Evolutionary conservation across 2,113 vertebrate genomes (phyloP).

Genomic region (Canis aureus): DNA sequence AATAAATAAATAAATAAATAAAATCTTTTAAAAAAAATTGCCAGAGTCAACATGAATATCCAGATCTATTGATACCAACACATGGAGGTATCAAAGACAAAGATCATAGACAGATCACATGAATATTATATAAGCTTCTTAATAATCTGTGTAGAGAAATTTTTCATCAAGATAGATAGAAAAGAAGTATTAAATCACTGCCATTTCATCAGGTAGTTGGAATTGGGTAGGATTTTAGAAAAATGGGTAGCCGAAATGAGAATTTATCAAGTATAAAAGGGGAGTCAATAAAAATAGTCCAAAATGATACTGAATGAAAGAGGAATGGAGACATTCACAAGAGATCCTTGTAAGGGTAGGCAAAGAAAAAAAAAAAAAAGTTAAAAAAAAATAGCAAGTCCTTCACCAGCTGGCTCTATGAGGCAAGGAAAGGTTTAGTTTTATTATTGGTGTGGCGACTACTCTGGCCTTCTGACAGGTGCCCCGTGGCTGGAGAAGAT

Average conservation of each 20-base stretch:
- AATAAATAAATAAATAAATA: no score
- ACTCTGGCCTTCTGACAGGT: not conserved
- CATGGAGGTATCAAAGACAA: conserved; percentile 16
- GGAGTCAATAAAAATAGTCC: not conserved
- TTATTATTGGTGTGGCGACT: not conserved
- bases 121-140: not conserved
- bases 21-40: no score
- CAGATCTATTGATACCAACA: conserved; percentile 5
- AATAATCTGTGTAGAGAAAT: not conserved
- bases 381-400: not conserved
- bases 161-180: not conserved
- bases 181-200: not conserved
- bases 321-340: not conserved
- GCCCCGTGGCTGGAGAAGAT: not conserved
- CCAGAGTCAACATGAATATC: not conserved
- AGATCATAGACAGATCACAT: not conserved
- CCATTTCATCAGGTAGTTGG: not conserved
- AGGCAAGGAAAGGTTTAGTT: not conserved
- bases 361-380: not conserved
- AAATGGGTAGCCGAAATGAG: not conserved
- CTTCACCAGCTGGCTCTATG: not conserved
- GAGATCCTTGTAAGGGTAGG: not conserved
- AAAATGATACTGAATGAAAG: not conserved
- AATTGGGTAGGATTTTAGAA: not conserved
- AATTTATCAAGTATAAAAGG: not conserved